Evolutionary conservation across 2,797 vertebrate genomes (phyloP).

Genomic region (Etheostoma nigrum): DNA sequence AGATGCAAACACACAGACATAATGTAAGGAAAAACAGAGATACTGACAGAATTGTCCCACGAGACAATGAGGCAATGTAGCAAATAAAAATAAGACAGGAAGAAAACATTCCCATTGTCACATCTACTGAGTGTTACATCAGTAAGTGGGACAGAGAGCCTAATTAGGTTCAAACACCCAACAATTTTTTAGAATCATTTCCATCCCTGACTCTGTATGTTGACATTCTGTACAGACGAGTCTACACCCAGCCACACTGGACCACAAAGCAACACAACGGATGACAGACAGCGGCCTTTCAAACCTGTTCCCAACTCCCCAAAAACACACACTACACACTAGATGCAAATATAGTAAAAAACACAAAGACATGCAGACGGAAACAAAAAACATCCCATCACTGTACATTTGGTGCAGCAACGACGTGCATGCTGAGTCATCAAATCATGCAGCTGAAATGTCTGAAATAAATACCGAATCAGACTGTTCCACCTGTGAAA

Average conservation of each 20-base stretch:
- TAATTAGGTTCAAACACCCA: conserved; percentile 60
- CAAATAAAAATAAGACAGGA: conserved; percentile 13
- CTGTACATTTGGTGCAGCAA: neutral
- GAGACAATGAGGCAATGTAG: neutral
- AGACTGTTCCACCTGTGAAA: conserved; percentile 21
- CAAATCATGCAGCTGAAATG: conserved; percentile 28
- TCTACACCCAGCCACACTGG: conserved; percentile 9
- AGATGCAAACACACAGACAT: conserved; percentile 4
- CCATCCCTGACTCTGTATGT: conserved; percentile 14
- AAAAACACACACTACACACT: conserved; percentile 17
- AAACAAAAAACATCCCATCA: neutral
- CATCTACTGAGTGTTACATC: conserved; percentile 33
- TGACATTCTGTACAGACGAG: conserved; percentile 20
- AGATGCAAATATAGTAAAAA: neutral
- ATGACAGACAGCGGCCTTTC: neutral
- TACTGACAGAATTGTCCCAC: conserved; percentile 3
- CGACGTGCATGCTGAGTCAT: conserved; percentile 2
- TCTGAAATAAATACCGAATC: conserved; percentile 44
- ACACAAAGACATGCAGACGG: neutral
- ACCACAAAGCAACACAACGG: neutral
- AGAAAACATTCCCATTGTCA: conserved; percentile 40
- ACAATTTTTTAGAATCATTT: conserved; percentile 48
- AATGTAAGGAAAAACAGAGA: conserved; percentile 12
- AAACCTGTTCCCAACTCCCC: conserved; percentile 6
- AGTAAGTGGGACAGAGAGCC: conserved; percentile 49